Base-by-base conservation (phyloP, 2,797 vertebrate species). In the Bucorvus abyssinicus region DNA sequence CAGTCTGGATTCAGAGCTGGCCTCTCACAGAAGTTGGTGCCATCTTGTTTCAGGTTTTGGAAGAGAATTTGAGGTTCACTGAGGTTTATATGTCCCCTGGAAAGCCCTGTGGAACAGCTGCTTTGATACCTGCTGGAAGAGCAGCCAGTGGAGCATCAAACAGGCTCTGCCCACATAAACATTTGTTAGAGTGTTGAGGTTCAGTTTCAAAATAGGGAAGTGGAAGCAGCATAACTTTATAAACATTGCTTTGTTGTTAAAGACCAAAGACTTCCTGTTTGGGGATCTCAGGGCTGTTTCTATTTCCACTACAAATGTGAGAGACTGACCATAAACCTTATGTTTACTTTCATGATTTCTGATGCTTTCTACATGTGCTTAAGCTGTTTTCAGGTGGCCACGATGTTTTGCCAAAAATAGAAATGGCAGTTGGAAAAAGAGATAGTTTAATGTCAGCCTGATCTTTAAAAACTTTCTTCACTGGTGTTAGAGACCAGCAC, bases 181-280 rank as follows among this genome's bases (percentile, higher is more conserved):
- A 36, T 78, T 20, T 26, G 23, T 60, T 55, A 12, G 47, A 56
- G 59, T 19, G 24, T 53, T 57, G 45, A 24, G 36, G 81, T 60
- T 90, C 34, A 20, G 36, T 65, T 91, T 93, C 90, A 90, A 78
- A 93, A 85, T 2, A 90, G 63, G 89, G 61, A 93, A 93, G 63
- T 44, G 84, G 82, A 57, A 95, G 49, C 75, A 64, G 49, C 13
- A 0, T 32, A 9, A n/a, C 64, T 92, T 87, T 53, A 63, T 85
- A 90, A 94, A 93, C 69, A 60, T 42, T 32, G 40, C 71, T 90
- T 92, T 92, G 82, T 86, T 83, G 45, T 55, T 34, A 3, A 47
- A 87, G 79, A 91, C 59, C 90, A 90, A 91, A 96, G 87, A 65
- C 32, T 93, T 97, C 90, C 87, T 95, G 74, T 88, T 87, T 71